Base-by-base conservation (phyloP, 2,888 invertebrate species). In the Sussaba pulchella region DNA sequence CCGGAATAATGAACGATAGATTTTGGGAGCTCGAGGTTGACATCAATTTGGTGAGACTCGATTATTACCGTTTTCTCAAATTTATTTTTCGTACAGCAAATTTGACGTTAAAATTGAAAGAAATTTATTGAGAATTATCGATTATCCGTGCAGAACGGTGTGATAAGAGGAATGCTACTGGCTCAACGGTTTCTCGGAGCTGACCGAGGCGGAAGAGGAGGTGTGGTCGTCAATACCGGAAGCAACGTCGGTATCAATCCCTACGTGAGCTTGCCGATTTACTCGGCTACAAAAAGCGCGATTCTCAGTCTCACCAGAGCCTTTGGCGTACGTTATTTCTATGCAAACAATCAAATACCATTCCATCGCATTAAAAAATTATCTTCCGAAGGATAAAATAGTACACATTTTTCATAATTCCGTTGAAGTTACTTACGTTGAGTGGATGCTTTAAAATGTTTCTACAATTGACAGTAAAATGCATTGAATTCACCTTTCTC, bases 11-110 rank as follows among this genome's bases (percentile, higher is more conserved):
- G 95, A 96, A 96, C 89, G 96, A 96, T 88, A 93, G 95, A 85
- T 94, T 95, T 87, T 96, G 96, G 96, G 95, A 96, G 88, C 92
- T 96, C 12, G 95, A 96, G 92, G 95, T 96, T 43, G 96, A 96
- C 87, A 95, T 96, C 17, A 97, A 97, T 92, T 93, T 96, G 92
- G 96, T 96, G 92, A 94, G 93, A 6, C 6, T n/a, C n/a, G 8
- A n/a, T 0, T 1, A 26, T 47, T 79, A 43, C n/a, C n/a, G n/a
- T n/a, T n/a, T 50, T 52, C 1, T 64, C n/a, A 14, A 6, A 21
- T 3, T 21, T 21, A 21, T 50, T n/a, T 45, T 45, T 47, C 0
- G n/a, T 8, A n/a, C 17, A 43, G 2, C 17, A 39, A 21, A 66
- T n/a, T 52, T 39, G 1, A 26, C 21, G 3, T 14, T 12, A 10